phyloP scores from a whole-genome alignment of 2,113 vertebrate genomes.

The Nannospalax galili region DNA sequence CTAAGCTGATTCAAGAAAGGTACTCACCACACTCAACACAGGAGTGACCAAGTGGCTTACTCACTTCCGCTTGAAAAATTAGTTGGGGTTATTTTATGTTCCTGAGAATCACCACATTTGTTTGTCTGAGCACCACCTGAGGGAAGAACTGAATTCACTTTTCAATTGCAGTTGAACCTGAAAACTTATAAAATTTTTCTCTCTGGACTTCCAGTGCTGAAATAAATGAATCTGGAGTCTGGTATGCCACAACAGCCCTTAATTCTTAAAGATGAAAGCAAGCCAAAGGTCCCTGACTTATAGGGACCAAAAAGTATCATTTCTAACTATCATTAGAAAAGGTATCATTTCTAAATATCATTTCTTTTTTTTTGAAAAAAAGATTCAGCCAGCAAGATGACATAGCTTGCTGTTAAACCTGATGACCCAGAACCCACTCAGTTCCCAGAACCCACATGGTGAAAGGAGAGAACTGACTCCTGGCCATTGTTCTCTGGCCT shows the following conservation, averaged over 20 bases:
- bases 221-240: conserved; percentile 4
- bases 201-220: neutral
- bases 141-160: too few species aligned
- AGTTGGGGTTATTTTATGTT: neutral
- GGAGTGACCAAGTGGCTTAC: neutral
- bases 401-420: too few species aligned
- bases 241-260: neutral
- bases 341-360: too few species aligned
- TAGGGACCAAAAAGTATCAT: neutral
- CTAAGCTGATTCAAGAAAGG: neutral
- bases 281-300: neutral
- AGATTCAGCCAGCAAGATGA: too few species aligned
- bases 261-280: conserved; percentile 5
- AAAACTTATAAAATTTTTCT: neutral
- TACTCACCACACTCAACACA: neutral
- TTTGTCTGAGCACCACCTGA: neutral
- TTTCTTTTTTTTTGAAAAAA: too few species aligned
- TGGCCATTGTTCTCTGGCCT: too few species aligned
- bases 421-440: too few species aligned
- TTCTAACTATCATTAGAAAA: too few species aligned
- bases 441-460: too few species aligned
- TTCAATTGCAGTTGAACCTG: conserved; percentile 4
- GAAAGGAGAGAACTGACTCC: too few species aligned
- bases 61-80: neutral
- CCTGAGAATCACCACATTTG: too few species aligned